Base-by-base conservation (phyloP, 2,888 invertebrate genomes). In the Tryphoninae sp. region DNA sequence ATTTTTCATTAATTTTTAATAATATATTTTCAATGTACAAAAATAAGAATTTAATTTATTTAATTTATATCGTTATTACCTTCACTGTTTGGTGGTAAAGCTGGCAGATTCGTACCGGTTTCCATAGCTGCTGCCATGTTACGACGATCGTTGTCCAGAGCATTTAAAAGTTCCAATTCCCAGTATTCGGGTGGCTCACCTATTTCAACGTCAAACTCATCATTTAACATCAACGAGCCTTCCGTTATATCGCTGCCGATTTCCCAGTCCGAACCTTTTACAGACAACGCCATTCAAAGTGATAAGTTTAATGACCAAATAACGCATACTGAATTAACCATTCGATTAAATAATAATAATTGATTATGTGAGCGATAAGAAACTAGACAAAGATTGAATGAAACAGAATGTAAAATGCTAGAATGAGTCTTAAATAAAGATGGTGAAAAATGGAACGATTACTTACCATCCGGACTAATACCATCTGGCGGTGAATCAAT, bases 181-280 rank as follows among this genome's bases (percentile, higher is more conserved):
- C 74, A 91, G 73, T 71, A 90, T 83, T 65, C 88, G 84, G 40
- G 86, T 75, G 33, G 89, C n/a, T 85, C 83, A 23, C 88, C 88
- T 75, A 84, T 84, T 42, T 83, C 85, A 23, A 84, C 84, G 71
- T 84, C 83, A 23, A 82, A 85, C 22, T 88, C 89, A 49, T 90
- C 90, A 76, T 89, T 89, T n/a, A 92, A 78, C 91, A 91, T 91
- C 53, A 91, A 80, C 51, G 89, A 87, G 40, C 87, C 90, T 78
- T 93, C 93, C 0, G 92, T 90, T 90, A 93, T 92, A 84, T 93
- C 93, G 11, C 92, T 92, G 67, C 95, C 95, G 55, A 93, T 94
- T 88, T 96, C 96, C 94, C 96, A 96, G 86, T 96, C 96, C 13
- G 95, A 93, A 88, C 96, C 96, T 88, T 94, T 95, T 95, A 89